Conservation (phyloP, 2,888 invertebrate species). For the Orchesella flavescens region DNA sequence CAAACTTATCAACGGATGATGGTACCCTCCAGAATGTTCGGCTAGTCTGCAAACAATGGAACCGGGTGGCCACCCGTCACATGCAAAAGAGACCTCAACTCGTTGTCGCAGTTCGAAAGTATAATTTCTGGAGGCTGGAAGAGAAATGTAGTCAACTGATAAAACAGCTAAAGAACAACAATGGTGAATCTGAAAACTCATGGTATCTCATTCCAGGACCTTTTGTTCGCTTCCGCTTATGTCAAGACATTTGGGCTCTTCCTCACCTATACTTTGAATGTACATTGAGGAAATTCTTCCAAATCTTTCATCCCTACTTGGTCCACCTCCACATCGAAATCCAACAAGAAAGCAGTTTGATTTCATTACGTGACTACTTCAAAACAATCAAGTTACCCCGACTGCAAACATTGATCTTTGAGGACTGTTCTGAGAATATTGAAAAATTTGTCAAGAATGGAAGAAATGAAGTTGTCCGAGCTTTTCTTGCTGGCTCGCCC, state of each 20-base stretch:
- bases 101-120: conserved; percentile 50
- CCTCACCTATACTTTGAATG: conserved; percentile 37
- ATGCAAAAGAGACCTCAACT: conserved; percentile 56
- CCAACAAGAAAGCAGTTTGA: conserved; percentile 55
- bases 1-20: conserved; percentile 52
- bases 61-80: conserved; percentile 49
- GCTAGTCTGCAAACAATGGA: conserved; percentile 50
- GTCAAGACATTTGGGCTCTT: conserved; percentile 57
- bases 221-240: conserved; percentile 42
- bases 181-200: conserved; percentile 26
- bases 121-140: conserved; percentile 55
- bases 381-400: conserved; percentile 50
- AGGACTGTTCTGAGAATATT: conserved; percentile 43
- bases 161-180: conserved; percentile 40
- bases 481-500: conserved; percentile 44
- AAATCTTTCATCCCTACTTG: conserved; percentile 52
- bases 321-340: conserved; percentile 53
- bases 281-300: conserved; percentile 54
- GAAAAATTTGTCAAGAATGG: conserved; percentile 53
- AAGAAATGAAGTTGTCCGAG: conserved; percentile 42
- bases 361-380: conserved; percentile 51
- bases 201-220: conserved; percentile 47
- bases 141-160: conserved; percentile 57
- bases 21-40: conserved; percentile 46
- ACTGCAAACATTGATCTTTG: conserved; percentile 55